Base-by-base conservation (phyloP, 2,113 vertebrate genomes). In the Phalacrocorax aristotelis region DNA sequence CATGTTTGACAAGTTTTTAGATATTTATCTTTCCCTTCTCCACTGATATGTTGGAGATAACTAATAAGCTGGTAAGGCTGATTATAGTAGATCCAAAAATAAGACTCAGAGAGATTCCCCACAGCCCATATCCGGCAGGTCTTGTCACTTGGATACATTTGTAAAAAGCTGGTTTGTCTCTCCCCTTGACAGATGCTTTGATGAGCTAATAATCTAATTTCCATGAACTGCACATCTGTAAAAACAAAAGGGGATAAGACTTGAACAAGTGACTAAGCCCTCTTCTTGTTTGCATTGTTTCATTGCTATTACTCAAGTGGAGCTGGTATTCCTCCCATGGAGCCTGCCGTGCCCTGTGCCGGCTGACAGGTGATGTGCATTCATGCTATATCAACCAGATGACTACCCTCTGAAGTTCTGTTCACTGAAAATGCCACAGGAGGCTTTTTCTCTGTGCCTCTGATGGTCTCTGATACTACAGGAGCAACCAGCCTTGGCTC, bases 181-280 rank as follows among this genome's bases (percentile, higher is more conserved):
- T 95, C 93, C 36, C 77, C 36, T 94, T 97, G 97, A 97, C 97
- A 97, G 91, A 91, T 88, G 93, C 94, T 92, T 95, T 97, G 97
- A 97, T 96, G 97, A 96, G 91, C 89, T 97, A 97, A 97, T 97
- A 89, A 69, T 91, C 95, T 95, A 87, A 91, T 96, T 97, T 96
- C 96, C 66, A 3, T 91, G 97, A 94, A 14, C 74, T 90, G 93
- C 93, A 95, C 96, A 95, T 95, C 95, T 96, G 97, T 97, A 87
- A 94, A 97, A 97, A 97, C 94, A 97, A 89, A 95, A 95, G 81
- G 36, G 83, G 70, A 76, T 95, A 89, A 91, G 87, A 57, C 81
- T 95, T 3, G 4, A 91, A 54, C 58, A 69, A 95, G 89, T 97
- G 97, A 96, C 89, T 95, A 94, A 97, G 81, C 93, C 74, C 78